Conservation (phyloP, 2,797 vertebrate genomes). For the Allobates femoralis region DNA sequence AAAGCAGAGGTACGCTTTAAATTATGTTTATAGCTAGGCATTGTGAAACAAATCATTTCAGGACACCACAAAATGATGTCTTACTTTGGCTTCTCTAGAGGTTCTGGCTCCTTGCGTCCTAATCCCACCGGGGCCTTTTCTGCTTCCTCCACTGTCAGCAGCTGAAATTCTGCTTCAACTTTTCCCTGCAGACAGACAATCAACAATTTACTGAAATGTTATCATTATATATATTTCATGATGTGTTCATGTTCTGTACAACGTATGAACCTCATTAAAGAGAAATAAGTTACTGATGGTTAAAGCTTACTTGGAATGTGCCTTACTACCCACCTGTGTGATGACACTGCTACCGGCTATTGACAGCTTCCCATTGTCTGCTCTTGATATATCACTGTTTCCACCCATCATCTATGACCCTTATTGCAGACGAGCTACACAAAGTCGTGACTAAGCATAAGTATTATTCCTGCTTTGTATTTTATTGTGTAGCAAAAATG, state of each 20-base stretch:
- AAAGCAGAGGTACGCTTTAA: too few species aligned
- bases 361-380: not conserved
- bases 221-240: not conserved
- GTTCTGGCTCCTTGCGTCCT: constrained; percentile 88
- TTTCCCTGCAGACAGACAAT: constrained; percentile 80
- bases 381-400: not conserved
- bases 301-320: not conserved
- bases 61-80: constrained; percentile 25
- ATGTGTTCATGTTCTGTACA: not conserved
- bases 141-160: constrained; percentile 86
- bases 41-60: not conserved
- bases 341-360: not conserved
- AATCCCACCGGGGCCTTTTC: constrained; percentile 88
- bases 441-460: not conserved
- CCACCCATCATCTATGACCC: not conserved
- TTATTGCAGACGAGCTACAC: not conserved
- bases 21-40: not conserved
- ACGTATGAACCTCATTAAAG: not conserved
- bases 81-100: constrained; percentile 93
- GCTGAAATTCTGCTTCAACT: constrained; percentile 91
- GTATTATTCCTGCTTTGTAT: not conserved
- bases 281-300: not conserved
- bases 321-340: not conserved
- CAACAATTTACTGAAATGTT: not conserved
- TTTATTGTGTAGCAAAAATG: not conserved